Conservation (phyloP, 2,888 invertebrate genomes). For the Gryllus longicercus region DNA sequence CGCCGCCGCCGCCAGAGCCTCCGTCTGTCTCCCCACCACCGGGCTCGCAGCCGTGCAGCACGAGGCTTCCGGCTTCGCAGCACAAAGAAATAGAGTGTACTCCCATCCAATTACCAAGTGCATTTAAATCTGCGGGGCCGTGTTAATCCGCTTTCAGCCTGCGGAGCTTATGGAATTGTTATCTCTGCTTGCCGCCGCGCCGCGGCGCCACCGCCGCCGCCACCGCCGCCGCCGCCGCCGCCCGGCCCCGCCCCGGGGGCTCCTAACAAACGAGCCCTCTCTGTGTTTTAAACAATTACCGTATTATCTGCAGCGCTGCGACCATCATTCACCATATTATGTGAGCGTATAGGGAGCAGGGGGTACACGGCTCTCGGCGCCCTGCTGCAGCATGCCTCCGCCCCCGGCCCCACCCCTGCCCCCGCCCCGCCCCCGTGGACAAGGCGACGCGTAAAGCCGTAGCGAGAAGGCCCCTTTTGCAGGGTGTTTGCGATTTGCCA, state of each 20-base stretch:
- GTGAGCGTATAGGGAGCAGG: neutral
- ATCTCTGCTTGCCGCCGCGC: slow-evolving; percentile 33
- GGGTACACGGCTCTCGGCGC: too few species aligned
- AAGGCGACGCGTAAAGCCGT: too few species aligned
- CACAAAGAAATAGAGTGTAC: slow-evolving; percentile 3
- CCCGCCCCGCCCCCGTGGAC: too few species aligned
- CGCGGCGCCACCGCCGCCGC: neutral
- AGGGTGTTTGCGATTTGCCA: too few species aligned
- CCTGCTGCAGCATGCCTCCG: too few species aligned
- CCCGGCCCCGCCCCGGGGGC: neutral
- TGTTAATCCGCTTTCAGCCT: neutral
- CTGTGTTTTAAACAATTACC: slow-evolving; percentile 17
- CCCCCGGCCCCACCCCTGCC: too few species aligned
- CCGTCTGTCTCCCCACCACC: neutral
- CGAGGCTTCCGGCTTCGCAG: neutral
- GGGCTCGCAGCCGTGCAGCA: neutral
- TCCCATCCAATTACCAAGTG: slow-evolving; percentile 17
- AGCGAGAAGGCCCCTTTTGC: too few species aligned
- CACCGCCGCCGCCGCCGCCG: neutral
- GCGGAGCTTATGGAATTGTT: slow-evolving; percentile 38
- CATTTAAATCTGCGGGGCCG: slow-evolving; percentile 1
- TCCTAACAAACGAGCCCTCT: neutral
- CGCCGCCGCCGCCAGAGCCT: neutral
- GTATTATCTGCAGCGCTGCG: neutral
- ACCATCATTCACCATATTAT: slow-evolving; percentile 8